A percentile compares a stretch with the other conserved stretches of the same genome.
Evolutionary conservation across 2,888 invertebrate species (phyloP).

Genomic region (Perizoma affinitatum): DNA sequence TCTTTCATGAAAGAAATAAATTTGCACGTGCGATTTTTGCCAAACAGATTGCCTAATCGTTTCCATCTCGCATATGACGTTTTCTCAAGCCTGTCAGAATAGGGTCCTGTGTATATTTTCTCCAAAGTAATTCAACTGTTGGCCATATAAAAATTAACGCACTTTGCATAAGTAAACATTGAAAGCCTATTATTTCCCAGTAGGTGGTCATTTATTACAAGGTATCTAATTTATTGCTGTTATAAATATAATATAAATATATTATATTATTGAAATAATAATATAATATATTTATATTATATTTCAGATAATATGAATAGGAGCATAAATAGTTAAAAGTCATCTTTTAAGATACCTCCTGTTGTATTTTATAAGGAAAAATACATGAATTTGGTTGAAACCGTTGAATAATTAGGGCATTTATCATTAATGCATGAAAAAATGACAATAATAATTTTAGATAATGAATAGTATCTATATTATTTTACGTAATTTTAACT

Average conservation of each 20-base stretch:
- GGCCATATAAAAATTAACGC: conserved; percentile 10
- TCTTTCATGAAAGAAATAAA: too few species aligned
- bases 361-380: not conserved
- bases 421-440: too few species aligned
- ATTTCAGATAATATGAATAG: conserved; percentile 15
- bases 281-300: too few species aligned
- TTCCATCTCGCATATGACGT: not conserved
- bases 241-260: too few species aligned
- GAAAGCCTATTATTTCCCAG: conserved; percentile 8
- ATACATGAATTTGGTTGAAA: too few species aligned
- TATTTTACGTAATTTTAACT: too few species aligned
- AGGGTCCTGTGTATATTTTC: not conserved
- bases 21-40: too few species aligned
- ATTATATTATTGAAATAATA: too few species aligned
- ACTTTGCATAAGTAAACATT: conserved; percentile 17
- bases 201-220: conserved; percentile 22
- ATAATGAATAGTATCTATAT: too few species aligned
- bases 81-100: not conserved
- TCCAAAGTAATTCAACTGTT: conserved; percentile 2
- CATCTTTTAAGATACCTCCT: not conserved
- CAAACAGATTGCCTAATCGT: not conserved
- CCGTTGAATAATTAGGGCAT: too few species aligned
- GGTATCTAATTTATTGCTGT: conserved; percentile 17
- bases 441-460: too few species aligned
- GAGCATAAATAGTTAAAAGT: too few species aligned